Percentiles rank a stretch among this genome's conserved stretches.
These are phyloP conservation scores for Idaea straminata DNA, from an alignment of 2,888 invertebrate species.

Conservation along the genomic window DNA sequence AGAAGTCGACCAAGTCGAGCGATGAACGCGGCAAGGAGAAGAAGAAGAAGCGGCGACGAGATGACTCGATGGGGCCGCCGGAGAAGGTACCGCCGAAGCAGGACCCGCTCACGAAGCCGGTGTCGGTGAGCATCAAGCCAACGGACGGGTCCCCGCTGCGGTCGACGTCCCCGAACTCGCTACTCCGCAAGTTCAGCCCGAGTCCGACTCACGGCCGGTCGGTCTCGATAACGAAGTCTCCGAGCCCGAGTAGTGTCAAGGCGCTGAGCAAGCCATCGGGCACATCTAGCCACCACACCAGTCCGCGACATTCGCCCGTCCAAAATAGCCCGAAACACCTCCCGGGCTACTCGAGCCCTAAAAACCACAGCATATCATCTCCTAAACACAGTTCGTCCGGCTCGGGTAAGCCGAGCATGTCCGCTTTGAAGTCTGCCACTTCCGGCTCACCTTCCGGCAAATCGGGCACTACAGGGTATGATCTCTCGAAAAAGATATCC, in stretches of 20 bases:
- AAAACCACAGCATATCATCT: constrained; percentile 88
- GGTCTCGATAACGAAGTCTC: constrained; percentile 82
- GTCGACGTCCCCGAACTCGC: constrained; percentile 83
- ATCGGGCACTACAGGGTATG: constrained; percentile 76
- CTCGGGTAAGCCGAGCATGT: constrained; percentile 94
- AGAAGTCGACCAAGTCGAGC: constrained; percentile 67
- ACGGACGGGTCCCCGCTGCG: constrained; percentile 82
- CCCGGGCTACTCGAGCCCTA: constrained; percentile 86
- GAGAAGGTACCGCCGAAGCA: constrained; percentile 89
- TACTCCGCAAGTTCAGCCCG: constrained; percentile 85
- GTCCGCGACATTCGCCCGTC: constrained; percentile 89
- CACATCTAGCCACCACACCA: constrained; percentile 79
- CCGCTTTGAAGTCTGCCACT: constrained; percentile 89
- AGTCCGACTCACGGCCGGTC: constrained; percentile 85
- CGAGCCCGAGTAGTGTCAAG: constrained; percentile 70
- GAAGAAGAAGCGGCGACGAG: constrained; percentile 87
- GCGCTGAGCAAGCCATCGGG: constrained; percentile 71
- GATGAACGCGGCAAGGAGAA: constrained; percentile 81
- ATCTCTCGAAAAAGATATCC: constrained; percentile 77
- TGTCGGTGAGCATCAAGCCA: constrained; percentile 87
- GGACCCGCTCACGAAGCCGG: constrained; percentile 85
- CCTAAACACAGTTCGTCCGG: constrained; percentile 88
- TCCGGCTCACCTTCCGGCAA: constrained; percentile 85
- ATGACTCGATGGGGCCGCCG: constrained; percentile 90
- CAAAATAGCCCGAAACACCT: constrained; percentile 88